Evolutionary conservation across 2,888 invertebrate genomes (phyloP).

Genomic region (Mimas tiliae): DNA sequence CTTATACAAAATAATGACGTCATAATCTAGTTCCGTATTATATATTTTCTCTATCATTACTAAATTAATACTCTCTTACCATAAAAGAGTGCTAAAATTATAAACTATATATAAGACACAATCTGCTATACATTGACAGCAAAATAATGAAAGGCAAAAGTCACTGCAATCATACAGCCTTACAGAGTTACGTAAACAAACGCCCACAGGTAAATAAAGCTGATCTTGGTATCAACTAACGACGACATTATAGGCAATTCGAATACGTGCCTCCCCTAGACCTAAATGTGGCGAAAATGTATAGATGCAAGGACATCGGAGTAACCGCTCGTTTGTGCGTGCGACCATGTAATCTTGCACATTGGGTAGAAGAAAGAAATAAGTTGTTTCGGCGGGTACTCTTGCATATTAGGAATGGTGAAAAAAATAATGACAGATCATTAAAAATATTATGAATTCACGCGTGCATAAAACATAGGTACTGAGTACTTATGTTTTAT

Average conservation of each 20-base stretch:
- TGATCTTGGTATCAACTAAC: constrained; percentile 22
- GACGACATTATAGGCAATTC: constrained; percentile 19
- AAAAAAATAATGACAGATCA: neutral
- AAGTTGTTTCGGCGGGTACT: neutral
- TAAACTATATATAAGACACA: neutral
- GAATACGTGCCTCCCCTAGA: constrained; percentile 23
- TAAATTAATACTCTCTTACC: neutral
- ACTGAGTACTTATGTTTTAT: too few species aligned
- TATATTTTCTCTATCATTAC: neutral
- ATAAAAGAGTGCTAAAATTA: neutral
- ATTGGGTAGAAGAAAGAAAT: neutral
- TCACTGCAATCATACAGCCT: constrained; percentile 18
- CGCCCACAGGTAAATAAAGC: constrained; percentile 21
- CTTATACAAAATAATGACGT: constrained; percentile 7
- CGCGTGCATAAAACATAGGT: too few species aligned
- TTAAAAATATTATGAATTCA: neutral
- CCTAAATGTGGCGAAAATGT: constrained; percentile 25
- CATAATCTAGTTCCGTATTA: neutral
- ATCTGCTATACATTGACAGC: neutral
- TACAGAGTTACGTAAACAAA: constrained; percentile 22
- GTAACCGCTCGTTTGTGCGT: constrained; percentile 19
- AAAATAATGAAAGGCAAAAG: constrained; percentile 7
- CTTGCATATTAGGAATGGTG: neutral
- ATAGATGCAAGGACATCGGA: constrained; percentile 12
- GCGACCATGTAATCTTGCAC: neutral